Evolutionary conservation across 2,113 vertebrate species (phyloP).

Genomic region (Cottus gobio): DNA sequence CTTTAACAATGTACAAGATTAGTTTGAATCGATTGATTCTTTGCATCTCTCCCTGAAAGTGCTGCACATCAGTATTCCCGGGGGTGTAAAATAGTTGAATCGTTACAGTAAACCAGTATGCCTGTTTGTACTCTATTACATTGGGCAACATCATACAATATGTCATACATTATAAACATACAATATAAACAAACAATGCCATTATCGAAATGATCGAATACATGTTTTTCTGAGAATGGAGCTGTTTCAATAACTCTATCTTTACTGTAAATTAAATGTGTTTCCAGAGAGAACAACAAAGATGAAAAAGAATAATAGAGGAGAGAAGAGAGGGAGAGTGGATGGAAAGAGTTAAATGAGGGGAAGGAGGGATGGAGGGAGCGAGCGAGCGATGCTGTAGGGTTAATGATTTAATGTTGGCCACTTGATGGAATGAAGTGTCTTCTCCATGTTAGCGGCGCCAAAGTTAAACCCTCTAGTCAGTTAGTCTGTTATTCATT

Average conservation of each 20-base stretch:
- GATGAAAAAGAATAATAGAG: neutral
- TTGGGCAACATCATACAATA: neutral
- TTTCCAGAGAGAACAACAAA: neutral
- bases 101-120: neutral
- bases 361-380: neutral
- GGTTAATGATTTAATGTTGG: slow-evolving; percentile 65
- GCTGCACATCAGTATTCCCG: neutral
- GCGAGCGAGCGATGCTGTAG: neutral
- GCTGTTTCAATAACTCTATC: neutral
- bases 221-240: neutral
- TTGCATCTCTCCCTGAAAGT: neutral
- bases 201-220: neutral
- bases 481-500: slow-evolving; percentile 74
- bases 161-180: too few species aligned
- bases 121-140: neutral
- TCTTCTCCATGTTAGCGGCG: slow-evolving; percentile 67
- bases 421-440: slow-evolving; percentile 73
- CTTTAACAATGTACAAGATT: neutral
- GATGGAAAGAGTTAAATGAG: neutral
- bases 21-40: neutral
- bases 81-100: neutral
- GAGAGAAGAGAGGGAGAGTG: neutral
- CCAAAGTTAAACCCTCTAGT: slow-evolving; percentile 74
- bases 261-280: neutral
- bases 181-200: neutral